These are phyloP conservation scores for Troides aeacus DNA, from an alignment of 2,888 invertebrate species.

Conservation along the genomic window DNA sequence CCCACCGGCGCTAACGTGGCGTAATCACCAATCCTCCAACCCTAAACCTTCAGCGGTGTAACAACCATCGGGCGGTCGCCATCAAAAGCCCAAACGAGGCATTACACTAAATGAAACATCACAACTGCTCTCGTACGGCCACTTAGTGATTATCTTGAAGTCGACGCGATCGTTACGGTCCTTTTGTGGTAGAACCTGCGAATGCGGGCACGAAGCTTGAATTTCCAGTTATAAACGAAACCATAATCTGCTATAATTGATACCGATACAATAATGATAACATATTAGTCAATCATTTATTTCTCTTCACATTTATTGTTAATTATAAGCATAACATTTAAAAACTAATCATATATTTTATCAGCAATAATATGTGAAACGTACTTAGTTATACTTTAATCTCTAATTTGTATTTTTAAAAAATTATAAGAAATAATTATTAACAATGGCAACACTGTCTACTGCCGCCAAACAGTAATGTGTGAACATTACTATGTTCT, in stretches of 20 bases:
- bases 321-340: too few species aligned
- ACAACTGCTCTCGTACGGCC: conserved; percentile 53
- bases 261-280: not conserved
- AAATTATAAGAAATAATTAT: too few species aligned
- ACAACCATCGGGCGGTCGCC: conserved; percentile 48
- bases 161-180: conserved; percentile 60
- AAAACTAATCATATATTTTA: too few species aligned
- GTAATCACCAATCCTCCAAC: conserved; percentile 50
- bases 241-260: not conserved
- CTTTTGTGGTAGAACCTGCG: conserved; percentile 7
- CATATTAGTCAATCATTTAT: too few species aligned
- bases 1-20: conserved; percentile 11
- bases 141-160: conserved; percentile 69
- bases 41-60: conserved; percentile 51
- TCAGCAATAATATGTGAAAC: too few species aligned
- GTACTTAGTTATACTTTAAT: too few species aligned
- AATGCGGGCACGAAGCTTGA: not conserved
- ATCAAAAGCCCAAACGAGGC: conserved; percentile 55
- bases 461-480: too few species aligned
- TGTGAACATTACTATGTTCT: too few species aligned
- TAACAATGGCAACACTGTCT: too few species aligned
- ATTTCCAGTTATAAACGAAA: not conserved
- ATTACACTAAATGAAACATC: conserved; percentile 63
- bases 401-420: too few species aligned
- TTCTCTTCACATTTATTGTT: too few species aligned